phyloP scores from a whole-genome alignment of 1,140 invertebrate genomes.

The Meloidogyne exigua region DNA sequence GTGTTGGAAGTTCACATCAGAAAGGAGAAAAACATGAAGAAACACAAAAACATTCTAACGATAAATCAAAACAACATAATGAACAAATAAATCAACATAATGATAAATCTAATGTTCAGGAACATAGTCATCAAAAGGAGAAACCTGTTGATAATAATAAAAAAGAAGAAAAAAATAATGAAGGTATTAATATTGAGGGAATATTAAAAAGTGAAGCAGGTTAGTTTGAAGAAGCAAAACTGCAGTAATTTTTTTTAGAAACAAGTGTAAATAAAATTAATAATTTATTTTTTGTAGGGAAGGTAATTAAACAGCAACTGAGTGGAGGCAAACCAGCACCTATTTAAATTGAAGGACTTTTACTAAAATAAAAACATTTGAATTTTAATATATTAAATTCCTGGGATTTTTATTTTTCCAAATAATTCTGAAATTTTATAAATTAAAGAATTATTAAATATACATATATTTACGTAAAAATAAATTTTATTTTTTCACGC shows the following conservation, averaged over 20 bases:
- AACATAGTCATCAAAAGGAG: background rate
- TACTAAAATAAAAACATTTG: no score
- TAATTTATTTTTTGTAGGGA: background rate
- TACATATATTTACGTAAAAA: background rate
- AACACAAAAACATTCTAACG: background rate
- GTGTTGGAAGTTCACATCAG: background rate
- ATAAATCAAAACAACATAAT: background rate
- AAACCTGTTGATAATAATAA: background rate
- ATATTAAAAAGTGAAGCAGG: background rate
- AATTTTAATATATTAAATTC: no score
- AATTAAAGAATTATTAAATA: background rate
- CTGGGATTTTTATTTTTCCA: background rate
- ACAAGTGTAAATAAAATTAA: no score
- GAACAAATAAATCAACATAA: background rate
- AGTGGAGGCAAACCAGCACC: background rate
- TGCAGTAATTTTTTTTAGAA: no score
- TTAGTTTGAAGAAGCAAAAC: background rate
- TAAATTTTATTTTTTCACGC: background rate
- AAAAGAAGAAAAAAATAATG: background rate
- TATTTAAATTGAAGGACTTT: no score
- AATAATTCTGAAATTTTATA: constrained; percentile 1
- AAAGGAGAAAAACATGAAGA: background rate
- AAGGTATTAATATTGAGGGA: background rate
- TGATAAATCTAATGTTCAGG: background rate
- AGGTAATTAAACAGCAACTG: background rate